Conservation (phyloP, 2,888 invertebrate genomes). For the Celastrina argiolus region DNA sequence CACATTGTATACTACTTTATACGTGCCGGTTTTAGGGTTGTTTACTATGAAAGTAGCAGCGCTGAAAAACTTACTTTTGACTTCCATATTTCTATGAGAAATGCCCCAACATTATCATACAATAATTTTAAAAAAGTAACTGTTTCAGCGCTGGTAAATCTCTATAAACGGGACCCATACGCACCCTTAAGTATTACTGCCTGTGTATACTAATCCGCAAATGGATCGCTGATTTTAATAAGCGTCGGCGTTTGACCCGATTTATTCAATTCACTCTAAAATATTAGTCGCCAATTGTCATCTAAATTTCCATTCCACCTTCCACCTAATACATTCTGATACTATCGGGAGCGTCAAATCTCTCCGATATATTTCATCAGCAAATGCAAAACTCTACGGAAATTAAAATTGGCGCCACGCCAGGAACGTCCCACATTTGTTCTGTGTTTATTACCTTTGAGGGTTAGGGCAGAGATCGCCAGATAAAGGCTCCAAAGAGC, state of each 20-base stretch:
- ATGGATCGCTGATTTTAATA: neutral
- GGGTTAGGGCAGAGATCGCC: constrained; percentile 7
- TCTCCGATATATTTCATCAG: constrained; percentile 23
- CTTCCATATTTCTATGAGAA: too few relatives aligned
- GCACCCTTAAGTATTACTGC: too few relatives aligned
- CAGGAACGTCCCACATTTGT: constrained; percentile 20
- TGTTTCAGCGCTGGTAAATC: too few relatives aligned
- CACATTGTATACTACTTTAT: too few relatives aligned
- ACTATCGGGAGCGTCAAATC: constrained; percentile 9
- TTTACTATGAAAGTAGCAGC: too few relatives aligned
- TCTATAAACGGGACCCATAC: too few relatives aligned
- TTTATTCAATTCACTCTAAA: neutral
- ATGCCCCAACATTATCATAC: too few relatives aligned
- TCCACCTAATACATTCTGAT: neutral
- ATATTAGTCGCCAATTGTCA: neutral
- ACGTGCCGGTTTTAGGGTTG: too few relatives aligned
- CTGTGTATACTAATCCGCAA: too few relatives aligned
- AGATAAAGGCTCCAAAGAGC: constrained; percentile 4
- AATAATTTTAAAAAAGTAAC: too few relatives aligned
- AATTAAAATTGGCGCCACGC: constrained; percentile 33
- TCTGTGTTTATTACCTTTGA: constrained; percentile 15
- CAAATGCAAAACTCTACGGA: constrained; percentile 32
- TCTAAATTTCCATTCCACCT: neutral
- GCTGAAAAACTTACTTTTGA: too few relatives aligned
- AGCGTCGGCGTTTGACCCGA: neutral